A percentile compares a stretch with the other conserved stretches of the same genome.
Evolutionary conservation across 2,888 invertebrate species (phyloP).

Genomic region (Aspidiotus rigidus): DNA sequence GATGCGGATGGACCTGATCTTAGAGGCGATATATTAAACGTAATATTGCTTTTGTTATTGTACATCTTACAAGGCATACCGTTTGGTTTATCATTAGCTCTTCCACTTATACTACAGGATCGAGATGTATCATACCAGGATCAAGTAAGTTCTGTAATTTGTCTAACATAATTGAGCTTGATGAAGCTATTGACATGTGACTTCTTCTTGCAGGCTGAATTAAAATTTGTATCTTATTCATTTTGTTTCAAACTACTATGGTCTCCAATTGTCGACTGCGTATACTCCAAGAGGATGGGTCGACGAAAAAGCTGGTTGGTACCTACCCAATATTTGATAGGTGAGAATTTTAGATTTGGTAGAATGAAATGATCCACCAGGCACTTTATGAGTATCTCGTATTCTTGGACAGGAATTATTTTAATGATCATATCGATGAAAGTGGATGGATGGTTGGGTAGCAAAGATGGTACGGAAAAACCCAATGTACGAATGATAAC

Average conservation of each 20-base stretch:
- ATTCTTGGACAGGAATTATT: not conserved
- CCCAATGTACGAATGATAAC: not conserved
- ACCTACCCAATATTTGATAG: slow-evolving; percentile 10
- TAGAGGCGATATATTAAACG: not conserved
- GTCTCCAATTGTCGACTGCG: not conserved
- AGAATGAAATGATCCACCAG: no score
- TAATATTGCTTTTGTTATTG: not conserved
- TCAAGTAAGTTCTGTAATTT: not conserved
- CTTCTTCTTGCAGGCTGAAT: slow-evolving; percentile 3
- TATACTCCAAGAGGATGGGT: not conserved
- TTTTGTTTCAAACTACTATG: slow-evolving; percentile 12
- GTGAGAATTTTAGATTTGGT: not conserved
- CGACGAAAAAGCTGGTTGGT: slow-evolving; percentile 6
- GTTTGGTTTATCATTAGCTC: not conserved
- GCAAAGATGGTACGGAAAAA: not conserved
- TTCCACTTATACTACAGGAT: not conserved
- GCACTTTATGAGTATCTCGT: no score
- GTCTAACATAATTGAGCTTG: not conserved
- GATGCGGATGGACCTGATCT: not conserved
- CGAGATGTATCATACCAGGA: not conserved
- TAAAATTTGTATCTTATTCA: not conserved
- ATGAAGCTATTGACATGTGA: not conserved
- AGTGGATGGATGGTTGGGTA: not conserved
- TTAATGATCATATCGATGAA: not conserved
- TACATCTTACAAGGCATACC: slow-evolving; percentile 2